phyloP scores from a whole-genome alignment of 2,113 vertebrate genomes.

The Pimephales promelas region DNA sequence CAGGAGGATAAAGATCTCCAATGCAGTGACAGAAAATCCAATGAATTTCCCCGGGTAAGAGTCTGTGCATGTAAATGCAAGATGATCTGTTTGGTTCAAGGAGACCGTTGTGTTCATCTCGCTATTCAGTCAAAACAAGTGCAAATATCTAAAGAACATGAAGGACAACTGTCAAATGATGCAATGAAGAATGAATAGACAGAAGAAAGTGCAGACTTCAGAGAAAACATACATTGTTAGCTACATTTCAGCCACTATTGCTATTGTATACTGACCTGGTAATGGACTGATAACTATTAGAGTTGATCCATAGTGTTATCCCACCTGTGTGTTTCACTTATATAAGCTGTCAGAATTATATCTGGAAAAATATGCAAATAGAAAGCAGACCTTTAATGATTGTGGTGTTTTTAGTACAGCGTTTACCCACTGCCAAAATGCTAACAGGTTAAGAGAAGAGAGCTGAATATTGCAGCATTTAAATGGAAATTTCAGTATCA shows the following conservation, averaged over 20 bases:
- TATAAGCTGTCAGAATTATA: neutral
- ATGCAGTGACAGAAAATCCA: neutral
- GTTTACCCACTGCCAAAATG: neutral
- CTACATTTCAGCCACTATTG: neutral
- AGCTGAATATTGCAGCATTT: neutral
- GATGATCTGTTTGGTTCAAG: neutral
- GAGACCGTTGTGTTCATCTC: neutral
- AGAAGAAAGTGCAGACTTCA: neutral
- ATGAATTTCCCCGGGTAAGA: neutral
- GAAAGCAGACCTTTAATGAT: neutral
- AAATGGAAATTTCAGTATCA: no score
- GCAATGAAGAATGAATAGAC: neutral
- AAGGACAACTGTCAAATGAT: neutral
- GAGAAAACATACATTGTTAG: neutral
- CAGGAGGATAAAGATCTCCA: neutral
- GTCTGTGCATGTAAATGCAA: neutral
- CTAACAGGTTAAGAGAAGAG: neutral
- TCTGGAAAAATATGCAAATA: slow-evolving; percentile 4
- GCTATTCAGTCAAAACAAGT: neutral
- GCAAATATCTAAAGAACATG: neutral
- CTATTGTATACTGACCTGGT: neutral
- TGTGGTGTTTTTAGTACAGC: neutral
- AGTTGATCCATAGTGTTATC: neutral
- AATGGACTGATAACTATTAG: neutral
- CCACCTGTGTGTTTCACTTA: neutral